Evolutionary conservation across 1,140 invertebrate species (phyloP).

Genomic region (Drosophila dunni): DNA sequence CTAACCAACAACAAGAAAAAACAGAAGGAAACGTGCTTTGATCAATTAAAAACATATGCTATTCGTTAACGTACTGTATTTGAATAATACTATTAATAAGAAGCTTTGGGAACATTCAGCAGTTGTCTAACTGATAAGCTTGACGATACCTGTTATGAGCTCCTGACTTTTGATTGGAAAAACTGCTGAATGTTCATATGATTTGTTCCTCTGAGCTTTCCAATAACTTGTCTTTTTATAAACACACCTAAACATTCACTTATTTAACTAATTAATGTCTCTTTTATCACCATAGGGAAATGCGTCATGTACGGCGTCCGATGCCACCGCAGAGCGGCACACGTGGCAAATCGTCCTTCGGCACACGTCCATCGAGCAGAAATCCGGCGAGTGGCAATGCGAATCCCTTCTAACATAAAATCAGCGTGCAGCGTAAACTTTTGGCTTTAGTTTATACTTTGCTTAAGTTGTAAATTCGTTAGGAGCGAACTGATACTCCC

Average conservation of each 20-base stretch:
- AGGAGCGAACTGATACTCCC: constrained; percentile 7
- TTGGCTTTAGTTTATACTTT: constrained; percentile 85
- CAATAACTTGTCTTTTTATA: neutral
- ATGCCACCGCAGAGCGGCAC: constrained; percentile 80
- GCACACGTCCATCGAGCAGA: constrained; percentile 79
- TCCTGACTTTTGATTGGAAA: no score
- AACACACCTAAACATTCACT: neutral
- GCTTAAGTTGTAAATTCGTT: constrained; percentile 84
- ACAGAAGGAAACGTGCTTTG: neutral
- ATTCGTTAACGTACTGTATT: neutral
- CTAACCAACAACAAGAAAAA: constrained; percentile 48
- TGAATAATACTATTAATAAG: neutral
- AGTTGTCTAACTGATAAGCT: no score
- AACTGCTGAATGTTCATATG: no score
- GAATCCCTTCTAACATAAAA: constrained; percentile 85
- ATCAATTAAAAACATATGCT: neutral
- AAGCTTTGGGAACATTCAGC: no score
- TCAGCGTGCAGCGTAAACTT: constrained; percentile 85
- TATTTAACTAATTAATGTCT: neutral
- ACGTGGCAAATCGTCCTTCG: constrained; percentile 82
- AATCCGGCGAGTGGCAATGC: constrained; percentile 80
- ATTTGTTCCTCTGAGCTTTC: constrained; percentile 2
- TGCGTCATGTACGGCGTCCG: constrained; percentile 86
- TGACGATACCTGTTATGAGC: no score
- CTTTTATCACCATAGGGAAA: constrained; percentile 84